A percentile compares a stretch with the other conserved stretches of the same genome.
Conservation (phyloP, 2,888 invertebrate genomes). For the Drosophila flavopinicola region DNA sequence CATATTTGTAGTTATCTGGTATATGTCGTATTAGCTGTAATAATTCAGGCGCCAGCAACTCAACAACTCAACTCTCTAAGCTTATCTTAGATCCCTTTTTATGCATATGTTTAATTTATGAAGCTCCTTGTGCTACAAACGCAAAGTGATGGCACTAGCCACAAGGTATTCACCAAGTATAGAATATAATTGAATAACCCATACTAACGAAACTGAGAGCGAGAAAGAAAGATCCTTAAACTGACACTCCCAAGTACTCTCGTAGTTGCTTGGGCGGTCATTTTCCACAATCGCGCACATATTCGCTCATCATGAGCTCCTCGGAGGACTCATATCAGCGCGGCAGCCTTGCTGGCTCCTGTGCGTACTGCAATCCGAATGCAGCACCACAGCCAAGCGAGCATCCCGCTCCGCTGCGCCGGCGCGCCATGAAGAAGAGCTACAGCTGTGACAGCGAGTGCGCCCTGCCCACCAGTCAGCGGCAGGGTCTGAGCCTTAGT, state of each 20-base stretch:
- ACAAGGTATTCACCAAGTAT: too few relatives aligned
- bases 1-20: conserved; percentile 4
- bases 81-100: conserved; percentile 5
- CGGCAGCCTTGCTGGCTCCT: conserved; percentile 60
- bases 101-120: too few relatives aligned
- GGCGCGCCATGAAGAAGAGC: conserved; percentile 82
- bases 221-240: background rate
- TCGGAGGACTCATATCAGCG: conserved; percentile 84
- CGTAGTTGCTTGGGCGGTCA: conserved; percentile 83
- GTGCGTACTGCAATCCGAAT: conserved; percentile 53
- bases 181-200: too few relatives aligned
- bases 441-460: conserved; percentile 83
- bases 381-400: conserved; percentile 24
- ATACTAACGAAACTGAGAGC: conserved; percentile 1
- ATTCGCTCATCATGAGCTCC: conserved; percentile 85
- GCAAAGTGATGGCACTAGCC: too few relatives aligned
- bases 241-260: conserved; percentile 34
- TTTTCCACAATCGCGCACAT: conserved; percentile 84
- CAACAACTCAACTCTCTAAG: background rate
- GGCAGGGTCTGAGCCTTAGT: conserved; percentile 40
- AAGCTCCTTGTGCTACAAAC: too few relatives aligned
- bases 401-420: conserved; percentile 36
- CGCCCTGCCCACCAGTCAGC: conserved; percentile 32
- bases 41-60: background rate
- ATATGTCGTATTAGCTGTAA: conserved; percentile 36